phyloP scores from a whole-genome alignment of 2,888 invertebrate genomes.

The Polymixis flavicincta region DNA sequence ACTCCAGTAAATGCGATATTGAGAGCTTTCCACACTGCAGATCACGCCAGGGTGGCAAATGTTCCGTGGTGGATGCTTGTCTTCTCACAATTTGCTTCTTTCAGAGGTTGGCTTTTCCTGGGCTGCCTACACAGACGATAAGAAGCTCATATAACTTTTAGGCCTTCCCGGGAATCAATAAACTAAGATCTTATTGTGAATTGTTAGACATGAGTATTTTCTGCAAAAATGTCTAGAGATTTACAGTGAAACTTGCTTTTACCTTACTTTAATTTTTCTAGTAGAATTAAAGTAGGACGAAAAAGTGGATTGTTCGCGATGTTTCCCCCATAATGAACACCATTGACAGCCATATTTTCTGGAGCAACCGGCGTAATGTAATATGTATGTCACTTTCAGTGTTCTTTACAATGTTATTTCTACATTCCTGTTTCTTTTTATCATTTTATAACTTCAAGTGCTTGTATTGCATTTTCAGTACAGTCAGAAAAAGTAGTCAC shows the following conservation, averaged over 20 bases:
- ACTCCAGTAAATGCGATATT: not conserved
- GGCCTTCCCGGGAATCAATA: not conserved
- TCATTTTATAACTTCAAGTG: not conserved
- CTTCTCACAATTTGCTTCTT: not conserved
- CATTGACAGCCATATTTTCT: constrained; percentile 46
- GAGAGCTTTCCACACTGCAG: not conserved
- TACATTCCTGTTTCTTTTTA: constrained; percentile 4
- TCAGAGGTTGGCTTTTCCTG: not conserved
- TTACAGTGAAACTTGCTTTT: constrained; percentile 6
- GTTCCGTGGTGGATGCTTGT: not conserved
- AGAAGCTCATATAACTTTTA: not conserved
- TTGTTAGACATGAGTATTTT: not conserved
- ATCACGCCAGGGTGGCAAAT: not conserved
- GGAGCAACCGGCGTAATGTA: constrained; percentile 17
- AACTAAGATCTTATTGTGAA: not conserved
- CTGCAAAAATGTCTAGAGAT: not conserved
- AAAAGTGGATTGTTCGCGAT: constrained; percentile 22
- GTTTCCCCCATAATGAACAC: constrained; percentile 31
- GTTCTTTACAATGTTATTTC: constrained; percentile 11
- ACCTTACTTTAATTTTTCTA: constrained; percentile 32
- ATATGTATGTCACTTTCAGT: constrained; percentile 16
- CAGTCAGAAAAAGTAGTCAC: not conserved
- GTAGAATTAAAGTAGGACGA: constrained; percentile 26
- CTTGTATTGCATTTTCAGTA: not conserved
- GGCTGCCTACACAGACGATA: not conserved